Evolutionary conservation across 1,140 invertebrate species (phyloP), one percentile per base, ranked within the genome.

Genomic region (Lordiphosa stackelbergi): DNA sequence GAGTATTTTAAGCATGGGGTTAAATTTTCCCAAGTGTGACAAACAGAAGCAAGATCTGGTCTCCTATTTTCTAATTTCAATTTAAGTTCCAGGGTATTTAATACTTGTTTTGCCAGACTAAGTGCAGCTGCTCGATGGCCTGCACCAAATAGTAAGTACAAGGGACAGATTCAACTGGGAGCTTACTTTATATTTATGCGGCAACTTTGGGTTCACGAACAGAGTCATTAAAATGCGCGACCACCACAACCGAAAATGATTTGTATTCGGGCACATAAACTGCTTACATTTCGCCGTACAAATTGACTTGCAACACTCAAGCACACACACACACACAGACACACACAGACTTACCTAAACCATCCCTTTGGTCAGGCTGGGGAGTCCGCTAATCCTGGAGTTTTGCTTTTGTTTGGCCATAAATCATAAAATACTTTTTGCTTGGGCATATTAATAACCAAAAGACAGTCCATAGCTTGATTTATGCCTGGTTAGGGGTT

Each of bases 391-490:
- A 73, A 73, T 74, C 54, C 71, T 47, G 31, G 48, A 19, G 37
- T 19, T 53, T 56, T 49, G 56, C 49, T 61, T 48, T 70, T 5
- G 59, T 41, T 35, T 41, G 48, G 71, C 63, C 55, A 81, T 79
- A 79, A 79, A 79, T 79, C 75, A 79, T 68, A 47, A 58, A 68
- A 71, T 64, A 71, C 66, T 64, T 75, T 79, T 79, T 59, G 53
- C 22, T 12, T 22, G 58, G 53, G 55, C 72, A 75, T 83, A 75
- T 81, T 81, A 81, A 81, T 75, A 79, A 79, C 73, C 66, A 19
- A 78, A 66, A 60, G 59, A 61, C 73, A 77, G 73, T 70, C 51
- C 64, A 69, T 71, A 38, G 43, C 63, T 68, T 79, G 75, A 79
- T 79, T 79, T 79, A 81, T 79, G 68, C 48, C 43, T 13, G 51